Base-by-base conservation (phyloP, 2,113 vertebrate species). In the Xenus cinereus region DNA sequence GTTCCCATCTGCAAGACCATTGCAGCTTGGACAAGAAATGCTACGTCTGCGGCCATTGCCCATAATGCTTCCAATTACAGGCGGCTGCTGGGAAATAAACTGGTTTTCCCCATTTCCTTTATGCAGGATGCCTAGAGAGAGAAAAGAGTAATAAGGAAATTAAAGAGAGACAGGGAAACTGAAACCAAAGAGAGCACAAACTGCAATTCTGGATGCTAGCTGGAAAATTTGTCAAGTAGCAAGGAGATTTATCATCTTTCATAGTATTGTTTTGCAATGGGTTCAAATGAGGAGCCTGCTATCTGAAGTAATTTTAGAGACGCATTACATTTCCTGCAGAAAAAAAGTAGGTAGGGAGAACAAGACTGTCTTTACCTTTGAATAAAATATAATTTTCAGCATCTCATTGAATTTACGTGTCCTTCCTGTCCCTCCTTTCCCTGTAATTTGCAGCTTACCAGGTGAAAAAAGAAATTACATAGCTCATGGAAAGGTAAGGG, bases 1-100 rank as follows among this genome's bases (percentile, higher is more conserved):
- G 98, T 99, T 99, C 50, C 99, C 99, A 12, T 99, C 99, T 14
- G 99, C 99, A 7, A 99, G 98, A 79, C 99, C 99, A 4, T 99
- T 99, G 97, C 99, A 99, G 97, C 99, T 99, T 19, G 99, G 99
- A 95, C 99, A 99, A 85, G 99, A 99, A 97, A 99, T 99, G 97
- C 99, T 99, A 37, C 99, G 98, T 39, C 99, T 98, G 51, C 99
- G 98, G 28, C 99, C 99, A 0, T 99, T 99, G 72, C 99, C 99
- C 99, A 99, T 99, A 97, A 99, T 98, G 84, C 99, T 99, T 85
- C 99, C 99, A 2, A 99, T 99, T 80, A 99, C 98, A 8, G 99
- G 99, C 0, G 99, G 99, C 97, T 99, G 99, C 98, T 99, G 99
- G 80, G 99, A 99, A 95, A 99, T 99, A 95, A 99, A 99, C 96